Base-by-base conservation (phyloP, 2,797 vertebrate species). In the Gadopsis bispinosus region DNA sequence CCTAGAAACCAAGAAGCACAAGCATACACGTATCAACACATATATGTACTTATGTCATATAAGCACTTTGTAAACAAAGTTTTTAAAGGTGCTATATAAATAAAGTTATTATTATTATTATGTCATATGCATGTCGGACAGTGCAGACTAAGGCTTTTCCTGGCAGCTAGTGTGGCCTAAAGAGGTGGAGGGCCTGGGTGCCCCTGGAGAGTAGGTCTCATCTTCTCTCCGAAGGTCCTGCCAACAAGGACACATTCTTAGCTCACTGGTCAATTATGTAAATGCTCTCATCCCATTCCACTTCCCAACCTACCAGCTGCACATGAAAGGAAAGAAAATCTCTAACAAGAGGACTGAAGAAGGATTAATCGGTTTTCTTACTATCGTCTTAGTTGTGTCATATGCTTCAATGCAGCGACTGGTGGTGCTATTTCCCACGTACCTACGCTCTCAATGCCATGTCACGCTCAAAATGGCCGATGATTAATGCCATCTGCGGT, bases 211-310 rank as follows among this genome's bases (percentile, higher is more conserved):
- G 71, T 76, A 41, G 51, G 60, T 83, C 61, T 85, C 80, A 83
- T 91, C 72, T 85, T 71, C 70, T 79, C 68, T 88, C 83, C 93
- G 76, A 91, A 87, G 72, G 47, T 26, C 58, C 68, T 84, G 90
- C 92, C 87, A 92, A 85, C 75, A 47, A 71, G 68, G 59, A 86
- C 75, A 77, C 65, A 39, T 74, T 61, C 56, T 61, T 75, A 73
- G 68, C 85, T 89, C 88, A 69, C 59, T 76, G 82, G 89, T 87
- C 88, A 92, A 77, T 90, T 91, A 87, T 88, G 78, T 83, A 86
- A 91, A 89, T 65, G 12, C 69, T 80, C 83, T 79, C 73, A 77
- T 84, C 77, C 66, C 67, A 50, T 70, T 83, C 37, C 75, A 56
- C 78, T 35, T 66, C 73, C 84, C 75, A 73, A 41, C 71, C 73